These are phyloP conservation scores for Lucifuga dentata DNA, from an alignment of 2,113 vertebrate species.

Conservation along the genomic window DNA sequence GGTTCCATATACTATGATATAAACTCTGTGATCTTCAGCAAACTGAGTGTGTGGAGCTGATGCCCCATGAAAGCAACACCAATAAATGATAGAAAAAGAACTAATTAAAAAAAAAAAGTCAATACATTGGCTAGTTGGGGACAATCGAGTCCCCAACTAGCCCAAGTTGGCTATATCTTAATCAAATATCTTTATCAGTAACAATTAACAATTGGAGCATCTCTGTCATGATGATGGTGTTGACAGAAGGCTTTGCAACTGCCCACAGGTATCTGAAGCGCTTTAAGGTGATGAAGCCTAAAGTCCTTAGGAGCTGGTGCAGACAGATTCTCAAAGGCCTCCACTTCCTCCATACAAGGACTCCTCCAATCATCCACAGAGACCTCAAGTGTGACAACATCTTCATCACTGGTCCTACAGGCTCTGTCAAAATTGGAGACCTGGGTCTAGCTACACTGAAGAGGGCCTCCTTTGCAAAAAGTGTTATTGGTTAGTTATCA, in stretches of 20 bases:
- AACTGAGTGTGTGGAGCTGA: conserved; percentile 3
- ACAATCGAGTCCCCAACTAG: no score
- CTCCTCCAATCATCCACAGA: conserved; percentile 97
- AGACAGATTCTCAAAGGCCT: conserved; percentile 98
- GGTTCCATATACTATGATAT: no score
- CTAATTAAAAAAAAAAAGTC: conserved; percentile 17
- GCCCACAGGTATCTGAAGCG: conserved; percentile 93
- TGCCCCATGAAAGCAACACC: background rate
- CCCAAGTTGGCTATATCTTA: no score
- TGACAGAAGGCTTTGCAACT: background rate
- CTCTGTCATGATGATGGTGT: background rate
- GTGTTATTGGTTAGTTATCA: conserved; percentile 91
- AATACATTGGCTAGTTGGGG: background rate
- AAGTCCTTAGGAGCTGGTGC: conserved; percentile 97
- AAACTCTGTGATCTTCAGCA: no score
- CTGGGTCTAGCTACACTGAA: conserved; percentile 96
- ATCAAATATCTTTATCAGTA: background rate
- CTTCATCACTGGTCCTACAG: conserved; percentile 98
- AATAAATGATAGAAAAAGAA: background rate
- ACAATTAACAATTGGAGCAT: background rate
- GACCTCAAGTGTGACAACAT: conserved; percentile 99
- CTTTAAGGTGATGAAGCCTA: conserved; percentile 99
- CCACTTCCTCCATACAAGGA: conserved; percentile 95
- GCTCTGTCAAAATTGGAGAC: conserved; percentile 98
- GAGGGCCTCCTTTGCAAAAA: conserved; percentile 97